Conservation (phyloP, 2,888 invertebrate species). For the Atethmia centrago region DNA sequence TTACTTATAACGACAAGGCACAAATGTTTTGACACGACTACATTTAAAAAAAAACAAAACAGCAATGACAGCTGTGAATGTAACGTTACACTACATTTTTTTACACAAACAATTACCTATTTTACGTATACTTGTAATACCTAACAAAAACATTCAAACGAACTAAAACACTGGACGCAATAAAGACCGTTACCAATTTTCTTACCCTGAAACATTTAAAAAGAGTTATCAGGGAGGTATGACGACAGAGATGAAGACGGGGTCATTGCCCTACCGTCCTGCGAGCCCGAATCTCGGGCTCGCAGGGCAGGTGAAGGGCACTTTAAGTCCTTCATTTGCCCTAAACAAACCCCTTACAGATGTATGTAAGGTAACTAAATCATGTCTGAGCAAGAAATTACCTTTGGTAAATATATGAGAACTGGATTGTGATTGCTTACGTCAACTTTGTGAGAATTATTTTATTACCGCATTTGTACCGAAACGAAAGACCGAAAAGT, state of each 20-base stretch:
- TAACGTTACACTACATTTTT: conserved; percentile 10
- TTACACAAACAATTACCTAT: neutral
- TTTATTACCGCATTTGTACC: conserved; percentile 17
- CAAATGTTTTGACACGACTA: neutral
- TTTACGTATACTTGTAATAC: neutral
- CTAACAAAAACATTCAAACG: conserved; percentile 18
- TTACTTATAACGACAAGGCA: neutral
- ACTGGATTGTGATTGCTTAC: conserved; percentile 37
- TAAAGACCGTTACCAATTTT: conserved; percentile 30
- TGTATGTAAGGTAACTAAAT: conserved; percentile 62
- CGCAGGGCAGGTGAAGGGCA: too few species aligned
- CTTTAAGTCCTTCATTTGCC: conserved; percentile 66
- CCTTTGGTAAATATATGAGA: conserved; percentile 54
- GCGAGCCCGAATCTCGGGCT: conserved; percentile 38
- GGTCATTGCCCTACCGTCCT: conserved; percentile 71
- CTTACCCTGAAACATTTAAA: conserved; percentile 41
- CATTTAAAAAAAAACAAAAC: conserved; percentile 20
- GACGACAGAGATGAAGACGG: conserved; percentile 60
- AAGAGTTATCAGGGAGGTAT: conserved; percentile 48
- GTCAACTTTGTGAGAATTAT: conserved; percentile 39
- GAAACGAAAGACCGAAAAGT: conserved; percentile 21
- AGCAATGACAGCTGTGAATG: neutral
- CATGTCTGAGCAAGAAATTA: conserved; percentile 57
- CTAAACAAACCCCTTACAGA: conserved; percentile 67
- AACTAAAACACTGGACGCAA: conserved; percentile 25